A percentile compares a stretch with the other conserved stretches of the same genome.
Conservation (phyloP, 2,888 invertebrate genomes). For the Microctonus aethiopoides region DNA sequence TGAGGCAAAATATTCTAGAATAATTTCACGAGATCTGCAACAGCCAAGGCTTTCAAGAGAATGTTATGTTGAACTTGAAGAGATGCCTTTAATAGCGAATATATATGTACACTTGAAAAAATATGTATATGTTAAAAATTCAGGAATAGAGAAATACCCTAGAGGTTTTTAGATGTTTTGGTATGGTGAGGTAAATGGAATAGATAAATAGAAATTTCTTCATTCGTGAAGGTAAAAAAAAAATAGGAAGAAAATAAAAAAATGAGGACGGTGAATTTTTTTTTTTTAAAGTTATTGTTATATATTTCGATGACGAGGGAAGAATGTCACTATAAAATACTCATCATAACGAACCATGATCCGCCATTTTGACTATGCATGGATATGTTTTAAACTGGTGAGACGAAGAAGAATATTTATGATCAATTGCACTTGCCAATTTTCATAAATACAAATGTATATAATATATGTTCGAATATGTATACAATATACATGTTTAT, state of each 20-base stretch:
- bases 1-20: not conserved
- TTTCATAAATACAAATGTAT: no score
- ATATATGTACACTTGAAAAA: not conserved
- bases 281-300: no score
- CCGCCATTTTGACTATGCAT: no score
- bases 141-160: no score
- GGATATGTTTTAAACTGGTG: no score
- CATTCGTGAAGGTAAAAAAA: not conserved
- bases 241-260: not conserved
- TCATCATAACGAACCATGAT: no score
- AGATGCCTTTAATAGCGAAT: not conserved
- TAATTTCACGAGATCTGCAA: not conserved
- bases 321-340: no score
- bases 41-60: not conserved
- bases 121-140: not conserved
- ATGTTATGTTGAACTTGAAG: not conserved
- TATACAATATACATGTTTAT: no score
- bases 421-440: no score
- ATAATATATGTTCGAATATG: no score
- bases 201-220: slow-evolving; percentile 9
- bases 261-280: slow-evolving; percentile 4
- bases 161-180: not conserved
- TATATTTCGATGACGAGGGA: no score
- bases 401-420: no score
- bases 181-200: not conserved